phyloP scores from a whole-genome alignment of 2,113 vertebrate genomes.

The Callocephalon fimbriatum region DNA sequence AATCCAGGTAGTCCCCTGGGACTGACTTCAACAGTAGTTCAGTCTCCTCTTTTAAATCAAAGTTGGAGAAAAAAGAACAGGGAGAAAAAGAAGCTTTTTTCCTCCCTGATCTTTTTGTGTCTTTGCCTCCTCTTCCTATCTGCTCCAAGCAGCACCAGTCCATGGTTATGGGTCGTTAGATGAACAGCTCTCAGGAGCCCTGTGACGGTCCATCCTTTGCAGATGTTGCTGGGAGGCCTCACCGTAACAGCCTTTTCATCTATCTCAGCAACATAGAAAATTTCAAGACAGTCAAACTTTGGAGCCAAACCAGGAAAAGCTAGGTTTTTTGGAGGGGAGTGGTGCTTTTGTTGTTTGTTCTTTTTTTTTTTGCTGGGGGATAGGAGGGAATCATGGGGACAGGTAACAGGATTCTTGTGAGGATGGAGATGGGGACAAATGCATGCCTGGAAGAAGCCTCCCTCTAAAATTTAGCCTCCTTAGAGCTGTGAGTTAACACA shows the following conservation, averaged over 20 bases:
- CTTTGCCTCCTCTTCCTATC: not conserved
- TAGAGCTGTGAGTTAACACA: not conserved
- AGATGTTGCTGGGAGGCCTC: not conserved
- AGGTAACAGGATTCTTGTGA: not conserved
- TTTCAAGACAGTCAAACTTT: not conserved
- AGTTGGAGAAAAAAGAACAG: not conserved
- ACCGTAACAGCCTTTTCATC: not conserved
- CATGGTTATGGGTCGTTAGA: not conserved
- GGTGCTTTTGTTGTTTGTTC: not conserved
- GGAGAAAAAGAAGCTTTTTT: not conserved
- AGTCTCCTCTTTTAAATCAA: not conserved
- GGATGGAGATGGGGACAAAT: not conserved
- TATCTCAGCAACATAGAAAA: not conserved
- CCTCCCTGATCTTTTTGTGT: not conserved
- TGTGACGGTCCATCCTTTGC: not conserved
- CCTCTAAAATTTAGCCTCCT: not conserved
- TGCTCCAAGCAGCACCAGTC: not conserved
- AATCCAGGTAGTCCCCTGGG: constrained; percentile 7
- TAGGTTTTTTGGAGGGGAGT: fast-evolving
- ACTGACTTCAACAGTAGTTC: not conserved
- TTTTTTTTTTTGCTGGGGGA: not conserved
- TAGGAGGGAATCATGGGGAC: not conserved
- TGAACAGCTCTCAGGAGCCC: not conserved
- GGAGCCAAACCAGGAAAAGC: not conserved
- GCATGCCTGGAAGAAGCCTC: not conserved